Conservation (phyloP, 2,113 vertebrate genomes). For the Silurus asotus region DNA sequence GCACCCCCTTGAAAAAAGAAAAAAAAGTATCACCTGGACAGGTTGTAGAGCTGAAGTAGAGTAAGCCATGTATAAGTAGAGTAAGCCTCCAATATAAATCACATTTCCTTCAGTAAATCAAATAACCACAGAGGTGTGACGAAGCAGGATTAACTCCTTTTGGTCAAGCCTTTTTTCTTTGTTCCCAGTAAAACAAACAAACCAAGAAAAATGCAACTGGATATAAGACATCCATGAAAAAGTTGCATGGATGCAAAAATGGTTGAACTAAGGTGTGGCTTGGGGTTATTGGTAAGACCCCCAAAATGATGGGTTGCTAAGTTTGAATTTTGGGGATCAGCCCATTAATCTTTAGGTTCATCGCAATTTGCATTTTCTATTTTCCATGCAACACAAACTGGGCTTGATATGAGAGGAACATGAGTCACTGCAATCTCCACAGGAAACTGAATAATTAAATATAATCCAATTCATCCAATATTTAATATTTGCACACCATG, state of each 20-base stretch:
- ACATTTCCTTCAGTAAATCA: background rate
- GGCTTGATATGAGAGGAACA: background rate
- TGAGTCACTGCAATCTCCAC: background rate
- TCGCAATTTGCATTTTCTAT: background rate
- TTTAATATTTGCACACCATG: background rate
- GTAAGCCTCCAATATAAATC: background rate
- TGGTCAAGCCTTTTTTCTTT: background rate
- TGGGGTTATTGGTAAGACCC: background rate
- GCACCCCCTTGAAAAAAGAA: conserved; percentile 16
- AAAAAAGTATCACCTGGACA: conserved; percentile 8
- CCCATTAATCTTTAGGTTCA: background rate
- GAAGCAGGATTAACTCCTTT: background rate
- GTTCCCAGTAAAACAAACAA: background rate
- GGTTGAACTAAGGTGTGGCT: background rate
- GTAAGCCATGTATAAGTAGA: background rate
- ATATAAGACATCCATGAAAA: background rate
- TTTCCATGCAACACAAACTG: background rate
- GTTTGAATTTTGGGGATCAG: background rate
- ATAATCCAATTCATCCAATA: background rate
- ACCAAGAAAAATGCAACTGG: background rate
- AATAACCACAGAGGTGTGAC: background rate
- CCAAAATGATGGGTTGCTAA: background rate
- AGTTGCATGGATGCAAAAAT: background rate
- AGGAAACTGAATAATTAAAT: background rate
- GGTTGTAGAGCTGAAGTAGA: background rate